These are phyloP conservation scores for Limnephilus rhombicus DNA, from an alignment of 2,888 invertebrate genomes.

Conservation along the genomic window DNA sequence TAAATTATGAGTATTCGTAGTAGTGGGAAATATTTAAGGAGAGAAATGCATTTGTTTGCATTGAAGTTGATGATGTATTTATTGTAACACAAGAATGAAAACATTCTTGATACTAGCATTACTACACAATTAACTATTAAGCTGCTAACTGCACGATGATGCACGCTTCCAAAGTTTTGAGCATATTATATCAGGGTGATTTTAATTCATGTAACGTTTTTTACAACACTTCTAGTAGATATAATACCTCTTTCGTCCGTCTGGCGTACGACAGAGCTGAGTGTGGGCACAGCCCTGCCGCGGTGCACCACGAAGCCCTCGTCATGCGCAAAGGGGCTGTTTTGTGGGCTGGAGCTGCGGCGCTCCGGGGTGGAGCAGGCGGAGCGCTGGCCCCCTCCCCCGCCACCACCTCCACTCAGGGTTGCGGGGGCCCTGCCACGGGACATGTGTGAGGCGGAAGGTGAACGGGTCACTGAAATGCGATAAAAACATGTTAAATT, in stretches of 20 bases:
- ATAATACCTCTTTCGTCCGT: slow-evolving; percentile 68
- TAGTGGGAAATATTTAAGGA: background rate
- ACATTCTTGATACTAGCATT: background rate
- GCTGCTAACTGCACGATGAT: background rate
- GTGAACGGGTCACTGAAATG: slow-evolving; percentile 75
- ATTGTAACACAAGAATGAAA: background rate
- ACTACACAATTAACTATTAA: too few relatives aligned
- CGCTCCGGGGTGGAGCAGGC: slow-evolving; percentile 75
- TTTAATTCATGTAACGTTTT: background rate
- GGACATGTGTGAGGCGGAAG: slow-evolving; percentile 73
- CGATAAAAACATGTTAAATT: background rate
- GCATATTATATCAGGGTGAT: background rate
- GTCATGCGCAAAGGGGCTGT: slow-evolving; percentile 69
- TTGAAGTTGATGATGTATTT: background rate
- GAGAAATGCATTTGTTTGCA: background rate
- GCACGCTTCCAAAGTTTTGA: background rate
- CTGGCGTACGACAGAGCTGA: slow-evolving; percentile 79
- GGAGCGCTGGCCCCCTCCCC: slow-evolving; percentile 69
- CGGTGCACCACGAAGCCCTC: slow-evolving; percentile 91
- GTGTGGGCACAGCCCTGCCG: slow-evolving; percentile 87
- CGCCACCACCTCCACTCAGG: slow-evolving; percentile 62
- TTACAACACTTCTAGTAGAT: background rate
- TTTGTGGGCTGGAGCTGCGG: slow-evolving; percentile 71
- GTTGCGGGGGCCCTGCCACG: slow-evolving; percentile 66
- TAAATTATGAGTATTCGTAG: background rate